Conservation (phyloP, 1,140 invertebrate genomes). For the Gryon sp. region DNA sequence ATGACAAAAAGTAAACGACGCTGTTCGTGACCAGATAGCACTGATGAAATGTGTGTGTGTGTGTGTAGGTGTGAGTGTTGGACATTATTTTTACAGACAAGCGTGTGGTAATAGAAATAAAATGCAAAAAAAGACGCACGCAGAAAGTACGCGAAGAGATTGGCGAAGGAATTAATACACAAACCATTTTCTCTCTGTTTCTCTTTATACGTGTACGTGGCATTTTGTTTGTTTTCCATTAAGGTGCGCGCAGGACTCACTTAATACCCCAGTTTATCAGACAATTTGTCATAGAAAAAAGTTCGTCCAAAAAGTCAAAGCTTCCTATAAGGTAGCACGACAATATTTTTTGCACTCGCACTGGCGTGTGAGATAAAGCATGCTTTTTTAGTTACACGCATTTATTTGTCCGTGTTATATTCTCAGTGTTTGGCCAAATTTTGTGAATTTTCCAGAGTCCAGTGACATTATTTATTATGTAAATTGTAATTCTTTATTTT, state of each 20-base stretch:
- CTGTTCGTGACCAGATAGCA: conserved; percentile 32
- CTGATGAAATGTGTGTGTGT: conserved; percentile 55
- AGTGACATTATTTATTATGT: too few species aligned
- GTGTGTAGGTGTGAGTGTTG: conserved; percentile 34
- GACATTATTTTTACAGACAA: conserved; percentile 56
- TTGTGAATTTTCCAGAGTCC: too few species aligned
- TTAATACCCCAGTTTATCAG: conserved; percentile 49
- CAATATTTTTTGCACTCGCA: conserved; percentile 26
- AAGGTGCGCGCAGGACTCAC: conserved; percentile 26
- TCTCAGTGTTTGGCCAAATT: too few species aligned
- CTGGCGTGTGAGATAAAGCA: conserved; percentile 37
- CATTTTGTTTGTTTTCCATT: conserved; percentile 44
- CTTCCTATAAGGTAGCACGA: conserved; percentile 9
- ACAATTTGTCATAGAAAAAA: conserved; percentile 48
- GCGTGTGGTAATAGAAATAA: conserved; percentile 58
- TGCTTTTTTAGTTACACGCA: conserved; percentile 27
- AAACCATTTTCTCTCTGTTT: conserved; percentile 3
- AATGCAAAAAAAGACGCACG: conserved; percentile 15
- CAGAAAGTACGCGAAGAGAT: conserved; percentile 39
- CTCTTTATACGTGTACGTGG: too few species aligned
- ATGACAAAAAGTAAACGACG: conserved; percentile 29
- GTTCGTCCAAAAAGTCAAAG: conserved; percentile 15
- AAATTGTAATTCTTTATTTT: conserved; percentile 23
- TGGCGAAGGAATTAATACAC: conserved; percentile 46
- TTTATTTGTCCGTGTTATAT: conserved; percentile 11